Conservation (phyloP, 2,888 invertebrate species). For the Prenolepis imparis region DNA sequence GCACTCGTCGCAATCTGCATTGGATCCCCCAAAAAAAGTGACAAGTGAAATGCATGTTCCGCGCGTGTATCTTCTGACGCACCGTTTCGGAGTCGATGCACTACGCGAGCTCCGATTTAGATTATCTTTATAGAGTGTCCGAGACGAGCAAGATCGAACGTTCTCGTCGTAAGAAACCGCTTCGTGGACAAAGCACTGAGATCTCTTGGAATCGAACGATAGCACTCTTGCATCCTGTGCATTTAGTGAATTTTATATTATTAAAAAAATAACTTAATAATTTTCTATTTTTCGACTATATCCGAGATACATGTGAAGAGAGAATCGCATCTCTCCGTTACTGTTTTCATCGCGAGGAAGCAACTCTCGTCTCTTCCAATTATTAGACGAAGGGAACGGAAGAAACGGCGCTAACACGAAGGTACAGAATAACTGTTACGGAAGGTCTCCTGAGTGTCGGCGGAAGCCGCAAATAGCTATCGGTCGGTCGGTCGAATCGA, state of each 20-base stretch:
- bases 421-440: neutral
- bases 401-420: neutral
- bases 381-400: neutral
- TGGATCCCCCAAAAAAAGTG: neutral
- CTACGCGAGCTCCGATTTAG: constrained; percentile 33
- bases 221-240: neutral
- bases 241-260: neutral
- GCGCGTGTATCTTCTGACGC: neutral
- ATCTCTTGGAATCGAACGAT: neutral
- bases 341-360: neutral
- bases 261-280: neutral
- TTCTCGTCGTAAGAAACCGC: neutral
- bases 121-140: neutral
- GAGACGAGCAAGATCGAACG: constrained; percentile 2
- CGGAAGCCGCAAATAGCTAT: neutral
- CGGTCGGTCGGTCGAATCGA: neutral
- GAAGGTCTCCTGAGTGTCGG: neutral
- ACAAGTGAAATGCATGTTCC: constrained; percentile 7
- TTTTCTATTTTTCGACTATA: neutral
- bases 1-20: neutral
- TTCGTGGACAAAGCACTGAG: neutral
- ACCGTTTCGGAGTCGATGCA: constrained; percentile 18
- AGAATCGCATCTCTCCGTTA: neutral
- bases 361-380: neutral
- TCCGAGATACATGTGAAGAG: neutral